Base-by-base conservation (phyloP, 2,888 invertebrate genomes). In the Nemotelus pantherinus region DNA sequence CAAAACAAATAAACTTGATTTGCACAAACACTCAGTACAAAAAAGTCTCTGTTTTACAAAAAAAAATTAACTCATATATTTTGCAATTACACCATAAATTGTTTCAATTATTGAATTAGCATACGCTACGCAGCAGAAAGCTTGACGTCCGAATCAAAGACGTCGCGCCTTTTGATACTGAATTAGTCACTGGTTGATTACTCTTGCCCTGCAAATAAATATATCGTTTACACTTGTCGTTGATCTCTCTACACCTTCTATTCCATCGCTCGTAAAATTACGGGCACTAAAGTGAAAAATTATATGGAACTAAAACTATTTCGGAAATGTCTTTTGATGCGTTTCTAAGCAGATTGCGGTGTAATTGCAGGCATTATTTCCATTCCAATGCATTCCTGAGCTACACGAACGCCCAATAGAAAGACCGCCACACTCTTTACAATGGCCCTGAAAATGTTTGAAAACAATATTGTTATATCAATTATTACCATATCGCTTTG, bases 351-450 rank as follows among this genome's bases (percentile, higher is more conserved):
- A 39, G 57, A 39, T 60, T 74, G 74, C 43, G 58, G n/a, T 50
- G 63, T 43, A 6, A 74, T 74, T 10, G 74, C 60, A 9, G 92
- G 91, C 91, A 93, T 92, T 77, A 94, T 85, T 84, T 94, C 94
- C 77, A 94, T 88, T 77, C 94, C 94, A 68, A 90, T 88, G 83
- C 92, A 93, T 85, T 95, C 94, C 84, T 93, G 90, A 2, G 95
- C 95, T 82, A 95, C 91, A 80, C 92, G 91, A 4, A 95, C 90
- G 74, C 95, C 95, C 78, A 94, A 86, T 80, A 91, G 89, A 85
- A 95, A 95, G 82, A 95, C 88, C n/a, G 91, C 92, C 77, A 93
- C 88, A 85, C 94, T 94, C 88, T 95, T 95, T 70, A 94, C 91
- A 58, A 95, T 84, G 82, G 93, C 92, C 95, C 95, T 95, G 78